These are phyloP conservation scores for Lithophane ornitopus DNA, from an alignment of 2,888 invertebrate genomes.

Conservation along the genomic window DNA sequence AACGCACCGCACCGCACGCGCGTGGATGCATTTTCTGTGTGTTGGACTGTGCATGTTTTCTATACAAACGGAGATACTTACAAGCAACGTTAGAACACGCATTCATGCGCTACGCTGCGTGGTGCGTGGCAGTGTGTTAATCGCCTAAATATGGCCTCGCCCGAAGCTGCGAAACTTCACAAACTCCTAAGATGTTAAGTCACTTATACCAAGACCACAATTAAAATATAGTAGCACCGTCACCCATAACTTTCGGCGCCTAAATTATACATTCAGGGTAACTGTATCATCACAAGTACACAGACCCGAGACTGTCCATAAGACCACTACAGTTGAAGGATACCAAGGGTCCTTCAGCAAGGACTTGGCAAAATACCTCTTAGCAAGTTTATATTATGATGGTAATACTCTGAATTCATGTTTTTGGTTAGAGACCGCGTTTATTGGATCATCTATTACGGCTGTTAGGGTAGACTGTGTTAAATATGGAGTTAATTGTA, in stretches of 20 bases:
- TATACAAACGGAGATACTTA: too few species aligned
- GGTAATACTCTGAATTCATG: slow-evolving; percentile 28
- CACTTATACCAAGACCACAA: slow-evolving; percentile 19
- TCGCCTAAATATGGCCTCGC: background rate
- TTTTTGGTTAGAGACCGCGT: slow-evolving; percentile 24
- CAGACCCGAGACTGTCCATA: slow-evolving; percentile 12
- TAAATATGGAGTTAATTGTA: slow-evolving; percentile 25
- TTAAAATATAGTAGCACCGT: slow-evolving; percentile 29
- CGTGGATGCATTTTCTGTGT: too few species aligned
- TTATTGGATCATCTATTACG: slow-evolving; percentile 52
- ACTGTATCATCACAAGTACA: slow-evolving; percentile 42
- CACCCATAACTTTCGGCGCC: slow-evolving; percentile 8
- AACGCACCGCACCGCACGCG: too few species aligned
- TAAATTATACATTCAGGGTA: slow-evolving; percentile 52
- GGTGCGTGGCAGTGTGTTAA: too few species aligned
- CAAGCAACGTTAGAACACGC: too few species aligned
- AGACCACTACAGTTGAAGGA: slow-evolving; percentile 40
- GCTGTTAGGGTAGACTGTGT: slow-evolving; percentile 11
- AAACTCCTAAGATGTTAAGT: slow-evolving; percentile 23
- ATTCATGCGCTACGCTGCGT: too few species aligned
- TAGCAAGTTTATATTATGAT: slow-evolving; percentile 46
- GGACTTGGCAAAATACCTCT: slow-evolving; percentile 36
- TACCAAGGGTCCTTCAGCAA: slow-evolving; percentile 19
- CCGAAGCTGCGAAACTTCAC: slow-evolving; percentile 11
- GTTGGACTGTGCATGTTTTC: too few species aligned